Percentiles rank a stretch among this genome's conserved stretches.
Conservation (phyloP, 2,888 invertebrate species). For the Chrysina gloriosa region DNA sequence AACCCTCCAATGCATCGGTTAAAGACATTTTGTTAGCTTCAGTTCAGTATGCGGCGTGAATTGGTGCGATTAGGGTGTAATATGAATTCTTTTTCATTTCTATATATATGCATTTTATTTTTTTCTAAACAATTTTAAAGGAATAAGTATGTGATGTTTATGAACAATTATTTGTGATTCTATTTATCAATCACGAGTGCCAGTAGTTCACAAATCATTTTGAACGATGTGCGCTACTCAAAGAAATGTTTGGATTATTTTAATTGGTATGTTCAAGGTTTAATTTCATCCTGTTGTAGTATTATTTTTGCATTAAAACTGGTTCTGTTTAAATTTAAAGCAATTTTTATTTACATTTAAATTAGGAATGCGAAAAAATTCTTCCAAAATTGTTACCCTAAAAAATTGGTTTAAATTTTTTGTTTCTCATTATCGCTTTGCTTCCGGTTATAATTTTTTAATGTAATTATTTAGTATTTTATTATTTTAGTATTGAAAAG, state of each 20-base stretch:
- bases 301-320: not conserved
- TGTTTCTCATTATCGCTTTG: no score
- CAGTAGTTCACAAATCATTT: slow-evolving; percentile 2
- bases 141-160: slow-evolving; percentile 21
- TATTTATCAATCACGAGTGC: slow-evolving; percentile 14
- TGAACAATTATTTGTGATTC: slow-evolving; percentile 7
- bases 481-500: no score
- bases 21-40: slow-evolving; percentile 29
- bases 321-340: not conserved
- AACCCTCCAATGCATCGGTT: slow-evolving; percentile 30
- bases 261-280: slow-evolving; percentile 22
- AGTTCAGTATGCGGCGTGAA: slow-evolving; percentile 32
- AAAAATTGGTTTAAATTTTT: no score
- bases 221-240: slow-evolving; percentile 13
- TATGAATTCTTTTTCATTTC: slow-evolving; percentile 4
- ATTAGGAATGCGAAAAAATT: not conserved
- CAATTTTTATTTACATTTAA: not conserved
- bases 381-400: no score
- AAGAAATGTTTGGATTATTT: slow-evolving; percentile 34
- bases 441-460: no score
- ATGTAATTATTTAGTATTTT: no score
- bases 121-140: not conserved
- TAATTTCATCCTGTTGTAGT: no score
- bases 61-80: slow-evolving; percentile 28
- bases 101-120: slow-evolving; percentile 6